These are phyloP conservation scores for Leucopsar rothschildi DNA, from an alignment of 2,113 vertebrate genomes.

Conservation along the genomic window DNA sequence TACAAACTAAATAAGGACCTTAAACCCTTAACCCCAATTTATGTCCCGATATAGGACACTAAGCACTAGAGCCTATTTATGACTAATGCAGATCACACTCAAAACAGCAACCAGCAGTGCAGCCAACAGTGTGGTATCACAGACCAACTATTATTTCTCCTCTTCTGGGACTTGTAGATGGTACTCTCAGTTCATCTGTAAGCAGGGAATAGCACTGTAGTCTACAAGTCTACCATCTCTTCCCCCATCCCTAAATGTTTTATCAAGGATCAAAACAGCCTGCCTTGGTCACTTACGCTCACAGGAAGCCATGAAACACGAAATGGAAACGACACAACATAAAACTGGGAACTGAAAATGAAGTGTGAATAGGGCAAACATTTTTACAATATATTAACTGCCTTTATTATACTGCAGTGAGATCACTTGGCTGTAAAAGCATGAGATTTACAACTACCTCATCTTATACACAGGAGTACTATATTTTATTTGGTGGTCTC, in stretches of 20 bases:
- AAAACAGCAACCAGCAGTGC: not conserved
- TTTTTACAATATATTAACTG: not conserved
- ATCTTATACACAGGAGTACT: not conserved
- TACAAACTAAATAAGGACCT: not conserved
- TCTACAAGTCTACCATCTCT: not conserved
- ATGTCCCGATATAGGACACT: not conserved
- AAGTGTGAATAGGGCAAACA: not conserved
- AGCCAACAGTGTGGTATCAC: not conserved
- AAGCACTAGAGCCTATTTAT: not conserved
- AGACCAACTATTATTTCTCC: not conserved
- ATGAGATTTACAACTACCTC: not conserved
- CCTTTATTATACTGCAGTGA: not conserved
- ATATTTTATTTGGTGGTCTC: not conserved
- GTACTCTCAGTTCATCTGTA: not conserved
- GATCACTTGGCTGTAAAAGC: slow-evolving; percentile 1
- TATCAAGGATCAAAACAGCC: not conserved
- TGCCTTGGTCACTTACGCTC: not conserved
- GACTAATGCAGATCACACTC: not conserved
- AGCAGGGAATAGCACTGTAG: not conserved
- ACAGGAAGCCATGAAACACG: not conserved
- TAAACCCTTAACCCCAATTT: not conserved
- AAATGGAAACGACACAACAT: not conserved
- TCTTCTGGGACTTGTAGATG: not conserved
- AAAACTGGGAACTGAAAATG: not conserved
- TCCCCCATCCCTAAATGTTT: not conserved